Evolutionary conservation across 1,140 invertebrate species (phyloP).

Genomic region (Latrodectus geometricus): DNA sequence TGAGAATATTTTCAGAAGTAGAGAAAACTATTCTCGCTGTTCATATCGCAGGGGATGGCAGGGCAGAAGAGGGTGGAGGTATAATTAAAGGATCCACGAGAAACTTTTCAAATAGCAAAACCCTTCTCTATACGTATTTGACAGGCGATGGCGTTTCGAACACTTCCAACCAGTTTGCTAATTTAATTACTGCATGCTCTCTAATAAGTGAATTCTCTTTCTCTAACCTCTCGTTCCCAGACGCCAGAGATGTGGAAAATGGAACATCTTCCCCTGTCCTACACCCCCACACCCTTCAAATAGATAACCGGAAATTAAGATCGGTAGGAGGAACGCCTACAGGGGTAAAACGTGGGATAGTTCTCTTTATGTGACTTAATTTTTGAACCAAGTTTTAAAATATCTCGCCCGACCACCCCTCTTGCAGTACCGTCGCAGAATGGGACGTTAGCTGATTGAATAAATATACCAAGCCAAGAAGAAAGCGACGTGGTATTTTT

Average conservation of each 20-base stretch:
- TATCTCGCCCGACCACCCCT: not conserved
- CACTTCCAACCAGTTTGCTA: slow-evolving; percentile 19
- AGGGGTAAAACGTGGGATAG: not conserved
- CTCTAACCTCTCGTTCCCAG: not conserved
- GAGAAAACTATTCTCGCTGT: too few relatives aligned
- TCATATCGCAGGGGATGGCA: too few relatives aligned
- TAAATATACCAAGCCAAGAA: not conserved
- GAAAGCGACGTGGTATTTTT: not conserved
- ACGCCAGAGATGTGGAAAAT: not conserved
- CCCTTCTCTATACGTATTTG: slow-evolving; percentile 17
- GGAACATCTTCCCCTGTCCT: not conserved
- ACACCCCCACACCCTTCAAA: not conserved
- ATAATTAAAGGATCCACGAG: slow-evolving; percentile 40
- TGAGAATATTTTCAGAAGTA: too few relatives aligned
- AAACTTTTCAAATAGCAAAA: slow-evolving; percentile 40
- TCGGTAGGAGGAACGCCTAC: not conserved
- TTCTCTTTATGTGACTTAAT: not conserved
- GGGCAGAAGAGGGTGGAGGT: not conserved
- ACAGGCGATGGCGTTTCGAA: slow-evolving; percentile 9
- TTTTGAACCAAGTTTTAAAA: not conserved
- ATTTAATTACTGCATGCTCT: slow-evolving; percentile 39
- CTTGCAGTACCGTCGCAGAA: not conserved
- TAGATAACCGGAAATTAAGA: not conserved
- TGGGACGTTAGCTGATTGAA: not conserved
- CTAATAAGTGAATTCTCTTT: slow-evolving; percentile 41